Conservation (phyloP, 1,140 invertebrate genomes). For the Brachionus paranguensis region DNA sequence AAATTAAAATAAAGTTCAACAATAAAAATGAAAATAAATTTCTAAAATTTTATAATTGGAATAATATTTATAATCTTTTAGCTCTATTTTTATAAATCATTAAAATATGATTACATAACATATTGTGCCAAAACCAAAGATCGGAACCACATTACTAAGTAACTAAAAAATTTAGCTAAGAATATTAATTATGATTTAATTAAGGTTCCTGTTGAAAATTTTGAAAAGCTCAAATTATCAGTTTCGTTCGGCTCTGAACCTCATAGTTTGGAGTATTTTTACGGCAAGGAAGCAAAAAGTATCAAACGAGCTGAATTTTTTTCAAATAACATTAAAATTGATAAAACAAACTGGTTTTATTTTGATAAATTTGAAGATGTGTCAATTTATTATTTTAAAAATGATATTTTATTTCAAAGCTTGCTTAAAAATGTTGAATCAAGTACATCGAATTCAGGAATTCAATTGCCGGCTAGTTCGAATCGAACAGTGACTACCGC, state of each 20-base stretch:
- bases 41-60: too few relatives aligned
- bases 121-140: too few relatives aligned
- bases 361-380: conserved; percentile 27
- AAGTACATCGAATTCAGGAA: not conserved
- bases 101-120: too few relatives aligned
- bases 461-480: not conserved
- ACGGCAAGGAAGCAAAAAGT: not conserved
- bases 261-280: conserved; percentile 24
- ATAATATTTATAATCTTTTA: too few relatives aligned
- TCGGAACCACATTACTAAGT: too few relatives aligned
- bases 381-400: conserved; percentile 17
- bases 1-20: too few relatives aligned
- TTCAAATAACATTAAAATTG: conserved; percentile 17
- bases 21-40: too few relatives aligned
- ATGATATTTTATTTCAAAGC: conserved; percentile 8
- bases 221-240: conserved; percentile 14
- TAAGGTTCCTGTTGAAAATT: conserved; percentile 26
- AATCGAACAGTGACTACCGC: not conserved
- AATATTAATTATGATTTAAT: not conserved
- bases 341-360: conserved; percentile 31
- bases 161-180: not conserved
- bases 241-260: conserved; percentile 3
- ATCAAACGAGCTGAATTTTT: conserved; percentile 28
- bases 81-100: too few relatives aligned
- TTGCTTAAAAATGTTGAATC: not conserved